Evolutionary conservation across 2,888 invertebrate species (phyloP).

Genomic region (Tipula helvola): DNA sequence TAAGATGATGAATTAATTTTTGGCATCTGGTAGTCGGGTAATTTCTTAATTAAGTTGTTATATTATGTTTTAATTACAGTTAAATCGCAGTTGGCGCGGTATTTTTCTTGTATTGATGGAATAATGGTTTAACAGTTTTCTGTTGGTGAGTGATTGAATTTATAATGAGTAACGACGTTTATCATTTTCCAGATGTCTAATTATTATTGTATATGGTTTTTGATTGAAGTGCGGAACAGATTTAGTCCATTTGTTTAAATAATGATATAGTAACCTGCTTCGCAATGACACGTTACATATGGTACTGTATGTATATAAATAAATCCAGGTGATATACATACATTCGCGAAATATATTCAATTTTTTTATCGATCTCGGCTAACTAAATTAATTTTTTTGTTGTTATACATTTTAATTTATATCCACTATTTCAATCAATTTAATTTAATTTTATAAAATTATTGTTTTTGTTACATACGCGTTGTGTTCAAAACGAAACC

Average conservation of each 20-base stretch:
- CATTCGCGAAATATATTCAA: background rate
- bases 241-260: background rate
- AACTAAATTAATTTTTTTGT: background rate
- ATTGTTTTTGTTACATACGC: background rate
- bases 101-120: background rate
- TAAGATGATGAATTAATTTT: constrained; percentile 4
- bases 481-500: background rate
- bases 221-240: background rate
- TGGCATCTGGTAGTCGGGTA: background rate
- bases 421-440: background rate
- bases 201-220: background rate
- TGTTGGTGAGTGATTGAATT: background rate
- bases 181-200: background rate
- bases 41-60: constrained; percentile 4
- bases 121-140: background rate
- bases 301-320: background rate
- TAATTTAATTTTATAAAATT: background rate
- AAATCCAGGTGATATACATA: background rate
- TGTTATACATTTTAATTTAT: background rate
- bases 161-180: background rate
- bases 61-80: background rate
- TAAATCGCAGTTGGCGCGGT: background rate
- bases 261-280: background rate
- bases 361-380: background rate
- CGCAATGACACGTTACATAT: background rate